A percentile compares a stretch with the other conserved stretches of the same genome.
Conservation (phyloP, 2,797 vertebrate genomes). For the Glyptemys insculpta region DNA sequence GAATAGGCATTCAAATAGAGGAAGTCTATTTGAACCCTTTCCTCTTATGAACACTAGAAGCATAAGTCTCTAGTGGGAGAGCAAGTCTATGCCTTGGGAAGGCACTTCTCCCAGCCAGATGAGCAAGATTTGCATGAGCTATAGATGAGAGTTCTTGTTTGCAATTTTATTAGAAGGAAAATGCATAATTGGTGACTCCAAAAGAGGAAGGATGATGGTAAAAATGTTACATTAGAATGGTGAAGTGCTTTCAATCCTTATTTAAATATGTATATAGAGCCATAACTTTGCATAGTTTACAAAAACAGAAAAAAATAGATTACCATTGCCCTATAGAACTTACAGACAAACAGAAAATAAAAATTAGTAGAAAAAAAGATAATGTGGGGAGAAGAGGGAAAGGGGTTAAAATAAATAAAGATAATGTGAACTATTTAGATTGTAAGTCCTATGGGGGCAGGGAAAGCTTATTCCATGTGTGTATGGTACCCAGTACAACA, state of each 20-base stretch:
- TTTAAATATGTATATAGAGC: not conserved
- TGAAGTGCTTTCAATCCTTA: not conserved
- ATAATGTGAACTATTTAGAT: not conserved
- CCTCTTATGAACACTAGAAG: not conserved
- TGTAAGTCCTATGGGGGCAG: not conserved
- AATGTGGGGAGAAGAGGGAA: not conserved
- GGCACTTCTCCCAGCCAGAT: not conserved
- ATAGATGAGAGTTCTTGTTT: not conserved
- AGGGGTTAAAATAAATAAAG: conserved; percentile 28
- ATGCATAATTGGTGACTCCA: not conserved
- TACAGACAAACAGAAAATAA: not conserved
- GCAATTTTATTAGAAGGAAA: not conserved
- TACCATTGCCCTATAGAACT: not conserved
- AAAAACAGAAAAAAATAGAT: not conserved
- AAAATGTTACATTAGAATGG: not conserved
- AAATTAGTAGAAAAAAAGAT: not conserved
- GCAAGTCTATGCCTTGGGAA: not conserved
- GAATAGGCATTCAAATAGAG: not conserved
- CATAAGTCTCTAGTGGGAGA: not conserved
- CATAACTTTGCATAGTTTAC: not conserved
- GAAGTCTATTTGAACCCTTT: not conserved
- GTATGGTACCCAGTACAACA: not conserved
- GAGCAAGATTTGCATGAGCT: not conserved
- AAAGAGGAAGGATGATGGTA: not conserved
- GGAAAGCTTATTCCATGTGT: not conserved